These are phyloP conservation scores for Dendrolimus houi DNA, from an alignment of 2,888 invertebrate species.

Conservation along the genomic window DNA sequence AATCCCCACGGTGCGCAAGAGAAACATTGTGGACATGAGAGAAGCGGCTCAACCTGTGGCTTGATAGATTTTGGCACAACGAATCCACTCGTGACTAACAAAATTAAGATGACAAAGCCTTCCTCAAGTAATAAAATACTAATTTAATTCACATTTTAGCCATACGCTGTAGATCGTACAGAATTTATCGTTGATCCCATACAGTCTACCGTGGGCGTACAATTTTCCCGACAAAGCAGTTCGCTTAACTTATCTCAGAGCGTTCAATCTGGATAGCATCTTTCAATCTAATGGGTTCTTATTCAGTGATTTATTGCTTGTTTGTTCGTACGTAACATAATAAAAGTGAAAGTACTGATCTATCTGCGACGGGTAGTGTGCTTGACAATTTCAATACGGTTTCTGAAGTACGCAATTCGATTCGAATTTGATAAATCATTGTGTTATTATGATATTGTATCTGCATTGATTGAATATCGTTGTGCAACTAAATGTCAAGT, in stretches of 20 bases:
- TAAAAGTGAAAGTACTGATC: constrained; percentile 33
- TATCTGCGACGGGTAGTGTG: constrained; percentile 2
- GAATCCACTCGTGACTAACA: too few relatives aligned
- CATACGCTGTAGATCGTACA: too few relatives aligned
- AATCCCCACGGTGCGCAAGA: too few relatives aligned
- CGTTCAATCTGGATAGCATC: constrained; percentile 37
- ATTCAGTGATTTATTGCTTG: constrained; percentile 44
- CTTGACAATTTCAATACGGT: background rate
- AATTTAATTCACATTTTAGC: too few relatives aligned
- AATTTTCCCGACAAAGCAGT: constrained; percentile 18
- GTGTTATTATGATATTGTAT: background rate
- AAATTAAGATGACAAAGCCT: too few relatives aligned
- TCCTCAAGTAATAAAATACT: too few relatives aligned
- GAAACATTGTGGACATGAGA: too few relatives aligned
- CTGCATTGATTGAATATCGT: background rate
- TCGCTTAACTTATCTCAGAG: constrained; percentile 35
- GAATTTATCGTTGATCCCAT: too few relatives aligned
- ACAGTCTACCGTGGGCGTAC: constrained; percentile 16
- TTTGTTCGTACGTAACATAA: constrained; percentile 32
- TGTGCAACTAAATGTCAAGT: background rate
- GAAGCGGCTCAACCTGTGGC: too few relatives aligned
- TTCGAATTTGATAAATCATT: background rate
- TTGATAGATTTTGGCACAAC: too few relatives aligned
- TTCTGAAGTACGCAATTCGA: background rate
- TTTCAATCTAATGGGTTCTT: constrained; percentile 40